phyloP scores from a whole-genome alignment of 2,797 vertebrate genomes.

The Rallus crepitans region DNA sequence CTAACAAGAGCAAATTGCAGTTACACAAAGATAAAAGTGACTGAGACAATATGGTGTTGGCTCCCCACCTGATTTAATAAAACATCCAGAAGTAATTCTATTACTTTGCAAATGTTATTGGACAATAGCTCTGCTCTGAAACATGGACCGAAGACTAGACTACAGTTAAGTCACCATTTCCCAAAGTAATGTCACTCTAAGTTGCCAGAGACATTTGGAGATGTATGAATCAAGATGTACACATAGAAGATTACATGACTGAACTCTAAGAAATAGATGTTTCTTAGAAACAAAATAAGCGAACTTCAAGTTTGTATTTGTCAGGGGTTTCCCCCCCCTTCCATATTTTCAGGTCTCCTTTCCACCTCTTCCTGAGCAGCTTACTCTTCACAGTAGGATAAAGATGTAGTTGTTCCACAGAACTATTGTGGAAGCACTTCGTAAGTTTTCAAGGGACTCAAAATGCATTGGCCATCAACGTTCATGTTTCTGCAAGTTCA shows the following conservation, averaged over 20 bases:
- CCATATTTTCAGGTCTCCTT: background rate
- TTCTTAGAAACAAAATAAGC: background rate
- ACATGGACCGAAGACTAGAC: background rate
- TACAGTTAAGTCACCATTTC: background rate
- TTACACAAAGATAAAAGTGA: background rate
- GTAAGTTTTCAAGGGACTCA: background rate
- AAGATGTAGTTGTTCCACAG: background rate
- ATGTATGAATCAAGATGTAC: background rate
- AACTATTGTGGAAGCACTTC: background rate
- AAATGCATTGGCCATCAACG: rapidly evolving
- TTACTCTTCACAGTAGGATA: background rate
- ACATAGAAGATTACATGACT: background rate
- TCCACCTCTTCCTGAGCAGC: background rate
- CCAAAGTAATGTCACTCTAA: rapidly evolving
- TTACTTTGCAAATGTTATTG: background rate
- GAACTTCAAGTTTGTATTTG: background rate
- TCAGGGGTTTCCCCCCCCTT: too few species aligned
- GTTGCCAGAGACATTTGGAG: background rate
- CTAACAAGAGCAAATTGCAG: background rate
- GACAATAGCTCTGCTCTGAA: background rate
- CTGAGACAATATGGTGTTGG: background rate
- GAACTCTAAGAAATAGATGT: background rate
- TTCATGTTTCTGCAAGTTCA: background rate
- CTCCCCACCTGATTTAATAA: background rate
- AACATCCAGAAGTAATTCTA: background rate